Evolutionary conservation across 2,888 invertebrate genomes (phyloP), one percentile per base, ranked within the genome.

Genomic region (Pyrochroa serraticornis): DNA sequence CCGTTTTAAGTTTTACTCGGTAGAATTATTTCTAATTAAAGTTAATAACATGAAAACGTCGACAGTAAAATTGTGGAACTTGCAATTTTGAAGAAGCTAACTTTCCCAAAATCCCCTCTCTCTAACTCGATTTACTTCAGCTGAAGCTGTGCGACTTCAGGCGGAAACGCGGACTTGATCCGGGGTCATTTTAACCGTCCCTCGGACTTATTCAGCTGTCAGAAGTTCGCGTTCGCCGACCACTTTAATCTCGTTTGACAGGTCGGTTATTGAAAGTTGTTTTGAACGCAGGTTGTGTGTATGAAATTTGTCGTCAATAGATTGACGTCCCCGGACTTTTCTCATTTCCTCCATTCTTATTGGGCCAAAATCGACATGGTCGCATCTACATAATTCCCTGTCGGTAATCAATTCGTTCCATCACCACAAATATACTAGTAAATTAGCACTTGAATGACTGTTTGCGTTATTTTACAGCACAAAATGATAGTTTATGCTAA

Each of bases 201-300:
- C 41, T 46, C 47, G 47, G 53, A 56, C 50, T 54, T 53, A 65
- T 65, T 63, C 63, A 63, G 44, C 60, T 65, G 65, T 65, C 65
- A 63, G 49, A 56, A 62, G 53, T 62, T 60, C 34, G 58, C 62
- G 38, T 49, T 54, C 45, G 53, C 57, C 55, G 65, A 62, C 63
- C 63, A 62, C 59, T 63, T 65, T 65, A 65, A 65, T 65, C 63
- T 63, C 51, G 46, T 64, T 64, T 54, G 61, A 59, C 63, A 50
- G 47, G 48, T 36, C 47, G 50, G 42, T 46, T 44, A 50, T 52
- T 42, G 58, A 54, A 48, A 51, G 54, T 54, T 60, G 39, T 52
- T 42, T 46, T 51, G 47, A 32, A 30, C n/a, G 33, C 31, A 32
- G 34, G n/a, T 13, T 12, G 14, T 45, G 14, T 45, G 22, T 43